Evolutionary conservation across 2,113 vertebrate genomes (phyloP).

Genomic region (Albula glossodonta): DNA sequence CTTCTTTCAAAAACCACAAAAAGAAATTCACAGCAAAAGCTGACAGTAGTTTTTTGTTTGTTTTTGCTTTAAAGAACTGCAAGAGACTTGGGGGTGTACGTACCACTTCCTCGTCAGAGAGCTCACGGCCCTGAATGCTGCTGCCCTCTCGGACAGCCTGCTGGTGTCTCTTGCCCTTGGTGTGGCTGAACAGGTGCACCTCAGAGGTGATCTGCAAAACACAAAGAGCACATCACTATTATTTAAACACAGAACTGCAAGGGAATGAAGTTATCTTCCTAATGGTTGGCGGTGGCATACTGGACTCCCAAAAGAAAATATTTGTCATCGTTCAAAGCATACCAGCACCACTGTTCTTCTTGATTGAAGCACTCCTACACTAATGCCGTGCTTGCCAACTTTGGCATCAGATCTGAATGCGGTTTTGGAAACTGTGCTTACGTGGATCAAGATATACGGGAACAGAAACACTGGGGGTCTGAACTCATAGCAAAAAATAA

Average conservation of each 20-base stretch:
- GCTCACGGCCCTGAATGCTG: constrained; percentile 95
- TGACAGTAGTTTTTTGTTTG: too few species aligned
- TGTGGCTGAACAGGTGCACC: constrained; percentile 97
- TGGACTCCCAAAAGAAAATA: background rate
- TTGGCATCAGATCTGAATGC: background rate
- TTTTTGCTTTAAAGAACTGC: too few species aligned
- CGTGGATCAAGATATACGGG: background rate
- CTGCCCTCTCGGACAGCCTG: constrained; percentile 95
- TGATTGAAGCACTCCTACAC: background rate
- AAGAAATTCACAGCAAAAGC: too few species aligned
- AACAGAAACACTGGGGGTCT: background rate
- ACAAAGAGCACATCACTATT: constrained; percentile 29
- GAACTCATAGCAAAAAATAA: background rate
- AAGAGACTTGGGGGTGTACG: background rate
- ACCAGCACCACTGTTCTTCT: background rate
- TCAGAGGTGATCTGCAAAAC: constrained; percentile 92
- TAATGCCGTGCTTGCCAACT: background rate
- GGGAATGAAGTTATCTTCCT: background rate
- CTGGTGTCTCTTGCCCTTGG: constrained; percentile 93
- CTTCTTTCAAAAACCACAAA: too few species aligned
- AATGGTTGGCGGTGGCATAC: background rate
- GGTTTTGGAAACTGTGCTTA: background rate
- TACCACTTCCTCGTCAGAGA: constrained; percentile 99
- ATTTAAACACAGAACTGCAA: background rate
- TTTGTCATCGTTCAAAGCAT: background rate